Evolutionary conservation across 2,113 vertebrate genomes (phyloP).

Genomic region (Sapayoa aenigma): DNA sequence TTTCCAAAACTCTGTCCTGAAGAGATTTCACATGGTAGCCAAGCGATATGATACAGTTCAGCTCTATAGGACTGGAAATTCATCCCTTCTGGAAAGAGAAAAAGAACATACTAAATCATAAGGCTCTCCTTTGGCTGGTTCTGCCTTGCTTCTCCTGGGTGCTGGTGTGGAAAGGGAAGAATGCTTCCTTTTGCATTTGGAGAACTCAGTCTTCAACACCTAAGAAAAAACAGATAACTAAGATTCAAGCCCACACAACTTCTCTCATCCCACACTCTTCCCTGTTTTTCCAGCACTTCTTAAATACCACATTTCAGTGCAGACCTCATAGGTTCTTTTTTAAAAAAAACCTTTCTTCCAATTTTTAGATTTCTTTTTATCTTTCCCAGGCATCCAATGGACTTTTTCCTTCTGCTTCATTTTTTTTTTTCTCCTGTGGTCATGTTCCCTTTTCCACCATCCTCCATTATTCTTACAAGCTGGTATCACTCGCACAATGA

Average conservation of each 20-base stretch:
- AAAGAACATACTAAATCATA: not conserved
- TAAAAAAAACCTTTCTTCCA: not conserved
- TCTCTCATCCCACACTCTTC: conserved; percentile 38
- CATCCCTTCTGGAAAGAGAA: not conserved
- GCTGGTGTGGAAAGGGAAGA: not conserved
- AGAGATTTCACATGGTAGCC: not conserved
- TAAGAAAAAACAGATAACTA: conserved; percentile 15
- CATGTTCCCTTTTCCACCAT: not conserved
- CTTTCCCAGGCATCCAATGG: not conserved
- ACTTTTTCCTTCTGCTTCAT: not conserved
- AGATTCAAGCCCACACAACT: conserved; percentile 31
- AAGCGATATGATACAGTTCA: not conserved
- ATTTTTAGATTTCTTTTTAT: conserved; percentile 6
- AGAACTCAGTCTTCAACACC: not conserved
- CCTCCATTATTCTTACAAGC: not conserved
- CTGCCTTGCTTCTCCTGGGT: not conserved
- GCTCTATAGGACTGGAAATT: not conserved
- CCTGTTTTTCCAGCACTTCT: not conserved
- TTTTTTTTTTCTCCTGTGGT: not conserved
- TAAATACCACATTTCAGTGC: conserved; percentile 25
- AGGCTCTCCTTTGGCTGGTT: not conserved
- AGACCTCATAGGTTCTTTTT: not conserved
- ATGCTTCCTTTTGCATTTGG: not conserved
- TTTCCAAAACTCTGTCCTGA: not conserved
- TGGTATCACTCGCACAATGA: not conserved